Base-by-base conservation (phyloP, 2,113 vertebrate genomes). In the Rhinichthys klamathensis region DNA sequence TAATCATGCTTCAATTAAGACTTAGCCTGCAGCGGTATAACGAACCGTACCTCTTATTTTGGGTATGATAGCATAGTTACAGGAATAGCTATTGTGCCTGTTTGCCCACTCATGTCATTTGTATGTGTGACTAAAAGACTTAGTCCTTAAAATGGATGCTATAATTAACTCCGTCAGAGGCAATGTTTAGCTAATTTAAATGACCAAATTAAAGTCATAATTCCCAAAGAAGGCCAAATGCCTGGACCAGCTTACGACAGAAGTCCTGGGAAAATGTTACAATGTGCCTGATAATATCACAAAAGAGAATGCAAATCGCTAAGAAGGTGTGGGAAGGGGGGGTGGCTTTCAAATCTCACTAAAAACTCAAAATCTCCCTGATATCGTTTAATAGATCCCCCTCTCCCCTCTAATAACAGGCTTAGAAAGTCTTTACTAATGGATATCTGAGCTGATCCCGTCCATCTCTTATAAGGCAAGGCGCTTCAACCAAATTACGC, bases 1-100 rank as follows among this genome's bases (percentile, higher is more conserved):
- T 91, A 91, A 93, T 93, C 90, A 90, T 13, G 75, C 89, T 91
- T 92, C 90, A 92, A 90, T 92, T 90, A 84, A 27, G 79, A 88
- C 85, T 75, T 84, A 84, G 90, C 91, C 91, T 74, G 83, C 54
- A 84, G 89, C 84, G 23, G 18, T 72, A 16, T 41, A 30, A 74
- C 27, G 4, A 51, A 56, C 7, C 7, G 18, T 8, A 56, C 54
- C 54, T 56, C 54, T 56, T 56, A 23, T 56, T 56, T 21, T 56
- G 54, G 54, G 18, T 56, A 8, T 18, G 2, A 23, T 35, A 21
- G 12, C 46, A 35, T 32, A 67, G 21, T 49, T 30, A 18, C 58
- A 58, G 15, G 32, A 35, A 77, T 35, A 78, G 70, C 11, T 78
- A 6, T 23, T 78, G 49, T 78, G 9, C 23, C 41, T 78, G 16